Evolutionary conservation across 2,888 invertebrate genomes (phyloP).

Genomic region (Dasypogon diadema): DNA sequence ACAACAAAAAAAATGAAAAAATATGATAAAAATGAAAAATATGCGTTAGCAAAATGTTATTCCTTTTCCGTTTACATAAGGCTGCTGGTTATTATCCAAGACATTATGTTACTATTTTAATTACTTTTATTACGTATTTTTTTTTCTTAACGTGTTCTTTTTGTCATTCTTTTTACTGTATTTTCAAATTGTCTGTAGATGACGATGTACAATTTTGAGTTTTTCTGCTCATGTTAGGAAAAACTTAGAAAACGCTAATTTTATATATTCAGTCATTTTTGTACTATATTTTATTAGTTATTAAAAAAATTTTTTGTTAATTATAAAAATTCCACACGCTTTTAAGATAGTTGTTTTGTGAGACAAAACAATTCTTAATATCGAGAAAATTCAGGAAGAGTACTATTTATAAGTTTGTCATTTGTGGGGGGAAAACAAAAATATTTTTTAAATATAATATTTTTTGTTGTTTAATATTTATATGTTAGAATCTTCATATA

Average conservation of each 20-base stretch:
- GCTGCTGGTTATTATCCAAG: slow-evolving; percentile 68
- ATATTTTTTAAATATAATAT: slow-evolving; percentile 42
- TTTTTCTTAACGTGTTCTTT: slow-evolving; percentile 54
- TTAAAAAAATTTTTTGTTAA: slow-evolving; percentile 49
- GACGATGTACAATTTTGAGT: slow-evolving; percentile 32
- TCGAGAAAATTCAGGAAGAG: slow-evolving; percentile 47
- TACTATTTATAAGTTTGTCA: slow-evolving; percentile 36
- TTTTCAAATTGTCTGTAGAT: slow-evolving; percentile 21
- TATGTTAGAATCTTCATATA: slow-evolving; percentile 54
- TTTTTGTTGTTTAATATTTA: slow-evolving; percentile 54
- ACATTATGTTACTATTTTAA: slow-evolving; percentile 62
- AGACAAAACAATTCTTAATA: slow-evolving; percentile 58
- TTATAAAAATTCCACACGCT: slow-evolving; percentile 60
- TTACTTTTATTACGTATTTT: slow-evolving; percentile 54
- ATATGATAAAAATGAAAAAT: slow-evolving; percentile 53
- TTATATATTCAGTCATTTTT: slow-evolving; percentile 50
- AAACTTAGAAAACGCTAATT: slow-evolving; percentile 47
- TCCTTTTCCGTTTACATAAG: slow-evolving; percentile 63
- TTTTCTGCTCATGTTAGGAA: slow-evolving; percentile 14
- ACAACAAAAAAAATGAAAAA: slow-evolving; percentile 54
- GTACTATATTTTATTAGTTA: slow-evolving; percentile 49
- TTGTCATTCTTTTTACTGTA: slow-evolving; percentile 40
- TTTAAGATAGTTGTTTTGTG: slow-evolving; percentile 60
- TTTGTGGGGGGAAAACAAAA: slow-evolving; percentile 37
- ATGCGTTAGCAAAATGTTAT: slow-evolving; percentile 57